Evolutionary conservation across 2,888 invertebrate species (phyloP).

Genomic region (Drosophila trichaetosa): DNA sequence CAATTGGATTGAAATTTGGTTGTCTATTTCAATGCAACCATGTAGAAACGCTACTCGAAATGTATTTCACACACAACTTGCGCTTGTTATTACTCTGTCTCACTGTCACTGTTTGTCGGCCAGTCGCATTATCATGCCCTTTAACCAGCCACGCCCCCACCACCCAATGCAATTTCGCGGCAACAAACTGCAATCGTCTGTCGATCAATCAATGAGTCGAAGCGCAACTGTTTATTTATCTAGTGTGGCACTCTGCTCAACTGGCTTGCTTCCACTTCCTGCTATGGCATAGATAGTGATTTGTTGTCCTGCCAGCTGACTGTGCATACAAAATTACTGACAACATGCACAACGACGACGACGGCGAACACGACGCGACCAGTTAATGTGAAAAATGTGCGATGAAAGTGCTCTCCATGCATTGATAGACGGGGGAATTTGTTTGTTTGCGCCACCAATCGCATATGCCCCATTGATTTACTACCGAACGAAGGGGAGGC

Average conservation of each 20-base stretch:
- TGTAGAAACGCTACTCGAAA: background rate
- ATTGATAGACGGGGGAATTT: constrained; percentile 58
- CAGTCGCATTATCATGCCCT: constrained; percentile 48
- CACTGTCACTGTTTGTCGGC: constrained; percentile 10
- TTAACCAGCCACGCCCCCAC: constrained; percentile 17
- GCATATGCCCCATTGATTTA: constrained; percentile 67
- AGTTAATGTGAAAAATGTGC: constrained; percentile 80
- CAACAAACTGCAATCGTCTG: constrained; percentile 62
- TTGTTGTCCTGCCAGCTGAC: constrained; percentile 71
- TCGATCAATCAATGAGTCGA: constrained; percentile 68
- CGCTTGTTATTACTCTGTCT: constrained; percentile 22
- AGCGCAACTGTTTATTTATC: constrained; percentile 57
- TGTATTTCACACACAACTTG: background rate
- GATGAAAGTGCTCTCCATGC: constrained; percentile 65
- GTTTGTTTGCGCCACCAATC: constrained; percentile 49
- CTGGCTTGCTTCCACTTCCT: constrained; percentile 37
- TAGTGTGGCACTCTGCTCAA: constrained; percentile 37
- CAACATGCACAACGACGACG: constrained; percentile 54
- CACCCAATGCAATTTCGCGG: constrained; percentile 50
- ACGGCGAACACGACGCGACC: constrained; percentile 39
- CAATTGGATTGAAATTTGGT: background rate
- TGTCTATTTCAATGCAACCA: background rate
- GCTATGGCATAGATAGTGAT: constrained; percentile 64
- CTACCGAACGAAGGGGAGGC: constrained; percentile 35
- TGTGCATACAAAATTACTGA: constrained; percentile 77